Evolutionary conservation across 2,888 invertebrate genomes (phyloP).

Genomic region (Drosophila demipolita): DNA sequence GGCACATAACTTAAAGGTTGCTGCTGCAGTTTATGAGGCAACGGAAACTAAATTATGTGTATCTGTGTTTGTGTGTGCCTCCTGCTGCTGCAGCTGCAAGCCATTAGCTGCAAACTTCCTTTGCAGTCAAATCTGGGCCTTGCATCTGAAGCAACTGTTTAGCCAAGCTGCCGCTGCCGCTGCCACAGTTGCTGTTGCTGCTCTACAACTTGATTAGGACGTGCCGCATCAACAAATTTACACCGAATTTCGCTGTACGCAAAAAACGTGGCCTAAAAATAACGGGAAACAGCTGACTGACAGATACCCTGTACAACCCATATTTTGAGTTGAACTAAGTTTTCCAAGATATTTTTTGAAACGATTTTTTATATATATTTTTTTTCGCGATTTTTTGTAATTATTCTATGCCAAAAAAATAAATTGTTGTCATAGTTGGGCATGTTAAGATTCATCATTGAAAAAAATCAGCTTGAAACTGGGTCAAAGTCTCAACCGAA

Average conservation of each 20-base stretch:
- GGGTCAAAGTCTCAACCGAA: not conserved
- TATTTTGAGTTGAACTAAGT: not conserved
- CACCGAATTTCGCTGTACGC: conserved; percentile 59
- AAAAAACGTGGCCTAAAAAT: conserved; percentile 32
- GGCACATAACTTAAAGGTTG: conserved; percentile 72
- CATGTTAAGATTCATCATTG: not conserved
- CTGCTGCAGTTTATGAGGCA: conserved; percentile 73
- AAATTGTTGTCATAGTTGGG: too few relatives aligned
- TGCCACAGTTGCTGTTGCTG: not conserved
- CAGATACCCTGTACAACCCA: not conserved
- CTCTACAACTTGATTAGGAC: conserved; percentile 60
- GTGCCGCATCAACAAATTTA: conserved; percentile 57
- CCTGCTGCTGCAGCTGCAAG: conserved; percentile 64
- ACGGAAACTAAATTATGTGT: conserved; percentile 68
- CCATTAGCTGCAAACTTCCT: conserved; percentile 60
- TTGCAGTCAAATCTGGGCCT: conserved; percentile 20
- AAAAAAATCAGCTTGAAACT: not conserved
- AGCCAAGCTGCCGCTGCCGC: not conserved
- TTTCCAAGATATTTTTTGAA: not conserved
- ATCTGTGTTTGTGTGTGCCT: conserved; percentile 22
- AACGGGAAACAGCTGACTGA: not conserved
- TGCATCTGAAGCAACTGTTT: conserved; percentile 21
- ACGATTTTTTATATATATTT: too few relatives aligned
- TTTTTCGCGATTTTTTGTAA: not conserved
- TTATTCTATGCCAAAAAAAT: not conserved